Evolutionary conservation across 2,113 vertebrate genomes (phyloP).

Genomic region (Anoura caudifer): DNA sequence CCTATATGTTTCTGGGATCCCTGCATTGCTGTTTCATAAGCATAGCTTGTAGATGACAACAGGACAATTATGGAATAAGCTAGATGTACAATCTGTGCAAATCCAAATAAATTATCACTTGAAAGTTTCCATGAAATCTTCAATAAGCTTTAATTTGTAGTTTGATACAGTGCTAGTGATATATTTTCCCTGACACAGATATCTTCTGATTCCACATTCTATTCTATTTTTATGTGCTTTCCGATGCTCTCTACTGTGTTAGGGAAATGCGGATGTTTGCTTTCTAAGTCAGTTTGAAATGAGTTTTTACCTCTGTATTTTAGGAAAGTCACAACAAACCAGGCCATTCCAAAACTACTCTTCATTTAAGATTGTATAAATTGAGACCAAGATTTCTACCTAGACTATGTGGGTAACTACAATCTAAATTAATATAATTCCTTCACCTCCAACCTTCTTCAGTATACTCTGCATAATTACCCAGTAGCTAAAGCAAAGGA

Average conservation of each 20-base stretch:
- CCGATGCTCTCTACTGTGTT: neutral
- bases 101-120: neutral
- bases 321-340: neutral
- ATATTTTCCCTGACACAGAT: neutral
- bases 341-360: neutral
- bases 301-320: slow-evolving; percentile 8
- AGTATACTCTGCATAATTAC: neutral
- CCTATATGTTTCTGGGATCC: neutral
- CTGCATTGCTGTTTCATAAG: neutral
- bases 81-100: neutral
- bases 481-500: neutral
- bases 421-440: neutral
- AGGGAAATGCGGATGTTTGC: neutral
- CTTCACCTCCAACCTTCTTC: neutral
- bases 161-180: neutral
- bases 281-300: neutral
- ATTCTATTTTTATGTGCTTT: neutral
- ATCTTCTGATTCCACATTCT: slow-evolving; percentile 12
- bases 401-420: neutral
- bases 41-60: neutral
- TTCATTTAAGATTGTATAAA: slow-evolving; percentile 23
- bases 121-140: slow-evolving; percentile 39
- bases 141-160: slow-evolving; percentile 24
- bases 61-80: neutral
- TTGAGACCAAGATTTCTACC: slow-evolving; percentile 2